Percentiles rank a stretch among this genome's conserved stretches.
Evolutionary conservation across 1,140 invertebrate species (phyloP).

Genomic region (Drosophila melanica): DNA sequence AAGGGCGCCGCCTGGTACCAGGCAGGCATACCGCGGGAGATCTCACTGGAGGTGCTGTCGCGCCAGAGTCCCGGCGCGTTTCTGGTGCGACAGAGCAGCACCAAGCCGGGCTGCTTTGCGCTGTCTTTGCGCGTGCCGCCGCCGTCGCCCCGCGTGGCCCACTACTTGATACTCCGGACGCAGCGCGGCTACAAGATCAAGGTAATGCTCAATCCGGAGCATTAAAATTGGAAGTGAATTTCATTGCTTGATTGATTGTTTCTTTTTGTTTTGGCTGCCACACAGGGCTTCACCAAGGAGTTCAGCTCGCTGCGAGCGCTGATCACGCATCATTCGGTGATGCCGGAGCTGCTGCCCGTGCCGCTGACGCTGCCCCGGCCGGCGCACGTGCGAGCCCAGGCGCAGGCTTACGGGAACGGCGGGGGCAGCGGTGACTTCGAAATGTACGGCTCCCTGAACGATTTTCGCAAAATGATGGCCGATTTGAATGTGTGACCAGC

Average conservation of each 20-base stretch:
- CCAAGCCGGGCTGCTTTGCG: constrained; percentile 96
- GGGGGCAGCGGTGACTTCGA: constrained; percentile 86
- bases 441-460: constrained; percentile 91
- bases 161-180: constrained; percentile 96
- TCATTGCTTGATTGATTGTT: neutral
- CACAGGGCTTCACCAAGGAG: constrained; percentile 97
- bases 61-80: constrained; percentile 97
- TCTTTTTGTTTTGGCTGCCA: no score
- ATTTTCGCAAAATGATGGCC: constrained; percentile 93
- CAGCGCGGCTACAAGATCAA: constrained; percentile 98
- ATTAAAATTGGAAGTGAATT: no score
- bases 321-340: constrained; percentile 97
- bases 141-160: constrained; percentile 95
- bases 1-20: constrained; percentile 97
- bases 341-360: constrained; percentile 97
- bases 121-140: constrained; percentile 97
- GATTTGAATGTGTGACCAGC: constrained; percentile 88
- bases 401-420: constrained; percentile 36
- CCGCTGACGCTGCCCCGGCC: constrained; percentile 92
- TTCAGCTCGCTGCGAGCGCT: constrained; percentile 94
- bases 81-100: constrained; percentile 96
- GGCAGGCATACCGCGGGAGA: constrained; percentile 96
- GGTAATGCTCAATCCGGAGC: constrained; percentile 86
- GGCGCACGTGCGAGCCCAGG: constrained; percentile 87
- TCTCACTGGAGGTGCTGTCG: constrained; percentile 95